A percentile compares a stretch with the other conserved stretches of the same genome.
phyloP scores from a whole-genome alignment of 2,888 invertebrate species.

The Mermis nigrescens region DNA sequence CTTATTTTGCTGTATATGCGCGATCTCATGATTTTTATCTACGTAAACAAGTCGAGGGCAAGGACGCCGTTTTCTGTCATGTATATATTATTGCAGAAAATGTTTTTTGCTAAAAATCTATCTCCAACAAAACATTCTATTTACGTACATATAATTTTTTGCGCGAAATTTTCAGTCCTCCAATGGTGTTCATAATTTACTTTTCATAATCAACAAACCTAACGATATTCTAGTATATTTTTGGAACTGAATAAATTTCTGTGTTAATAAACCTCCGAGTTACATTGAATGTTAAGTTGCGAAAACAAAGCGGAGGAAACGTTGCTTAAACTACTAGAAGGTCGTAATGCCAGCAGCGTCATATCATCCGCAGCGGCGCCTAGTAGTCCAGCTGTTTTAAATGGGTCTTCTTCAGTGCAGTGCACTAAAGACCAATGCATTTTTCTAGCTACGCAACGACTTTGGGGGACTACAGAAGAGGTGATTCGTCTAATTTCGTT shows the following conservation, averaged over 20 bases:
- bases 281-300: not conserved
- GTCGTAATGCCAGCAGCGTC: not conserved
- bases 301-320: not conserved
- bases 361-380: not conserved
- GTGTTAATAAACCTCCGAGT: not conserved
- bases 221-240: no score
- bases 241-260: not conserved
- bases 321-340: not conserved
- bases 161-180: no score
- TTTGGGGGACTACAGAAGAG: slow-evolving; percentile 5
- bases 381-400: no score
- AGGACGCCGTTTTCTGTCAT: no score
- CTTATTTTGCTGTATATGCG: no score
- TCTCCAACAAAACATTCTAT: not conserved
- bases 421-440: slow-evolving; percentile 2
- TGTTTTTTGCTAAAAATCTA: not conserved
- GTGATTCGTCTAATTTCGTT: no score
- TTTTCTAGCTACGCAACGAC: not conserved
- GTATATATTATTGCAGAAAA: no score
- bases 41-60: no score
- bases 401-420: not conserved
- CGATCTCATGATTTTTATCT: no score
- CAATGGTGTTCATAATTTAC: no score
- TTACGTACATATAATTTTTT: no score
- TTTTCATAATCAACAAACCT: no score